Conservation (phyloP, 2,113 vertebrate genomes). For the Sebastes schlegelii region DNA sequence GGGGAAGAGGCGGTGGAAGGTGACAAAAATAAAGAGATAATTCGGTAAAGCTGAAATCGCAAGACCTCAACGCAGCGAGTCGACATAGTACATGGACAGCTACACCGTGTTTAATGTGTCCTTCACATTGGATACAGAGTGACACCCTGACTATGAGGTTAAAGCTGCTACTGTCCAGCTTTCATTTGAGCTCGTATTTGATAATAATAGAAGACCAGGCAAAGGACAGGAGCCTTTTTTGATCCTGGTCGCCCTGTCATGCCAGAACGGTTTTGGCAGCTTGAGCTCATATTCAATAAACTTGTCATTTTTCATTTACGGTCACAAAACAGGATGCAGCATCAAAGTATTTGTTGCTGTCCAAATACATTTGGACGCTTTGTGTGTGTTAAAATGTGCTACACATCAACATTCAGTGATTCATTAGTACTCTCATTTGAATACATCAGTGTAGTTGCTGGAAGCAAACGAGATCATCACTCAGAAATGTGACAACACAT, state of each 20-base stretch:
- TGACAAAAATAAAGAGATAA: too few relatives aligned
- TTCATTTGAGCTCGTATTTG: neutral
- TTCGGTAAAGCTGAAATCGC: too few relatives aligned
- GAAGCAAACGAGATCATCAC: slow-evolving; percentile 33
- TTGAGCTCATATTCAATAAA: slow-evolving; percentile 12
- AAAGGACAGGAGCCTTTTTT: neutral
- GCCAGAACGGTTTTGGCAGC: neutral
- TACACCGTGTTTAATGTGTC: neutral
- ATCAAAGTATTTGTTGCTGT: slow-evolving; percentile 1
- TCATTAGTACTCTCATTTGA: slow-evolving; percentile 38
- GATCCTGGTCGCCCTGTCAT: neutral
- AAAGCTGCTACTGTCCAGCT: neutral
- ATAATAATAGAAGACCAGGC: neutral
- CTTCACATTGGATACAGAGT: neutral
- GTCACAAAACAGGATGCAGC: slow-evolving; percentile 6
- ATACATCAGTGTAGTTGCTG: slow-evolving; percentile 19
- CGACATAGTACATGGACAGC: too few relatives aligned
- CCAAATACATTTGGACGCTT: slow-evolving; percentile 3
- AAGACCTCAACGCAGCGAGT: too few relatives aligned
- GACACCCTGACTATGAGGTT: neutral
- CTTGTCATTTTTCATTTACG: slow-evolving; percentile 13
- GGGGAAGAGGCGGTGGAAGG: too few relatives aligned
- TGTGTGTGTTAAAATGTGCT: slow-evolving; percentile 34
- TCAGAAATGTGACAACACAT: slow-evolving; percentile 11
- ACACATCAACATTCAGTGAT: slow-evolving; percentile 22